phyloP scores from a whole-genome alignment of 2,113 vertebrate species.

The Cnemophilus loriae region DNA sequence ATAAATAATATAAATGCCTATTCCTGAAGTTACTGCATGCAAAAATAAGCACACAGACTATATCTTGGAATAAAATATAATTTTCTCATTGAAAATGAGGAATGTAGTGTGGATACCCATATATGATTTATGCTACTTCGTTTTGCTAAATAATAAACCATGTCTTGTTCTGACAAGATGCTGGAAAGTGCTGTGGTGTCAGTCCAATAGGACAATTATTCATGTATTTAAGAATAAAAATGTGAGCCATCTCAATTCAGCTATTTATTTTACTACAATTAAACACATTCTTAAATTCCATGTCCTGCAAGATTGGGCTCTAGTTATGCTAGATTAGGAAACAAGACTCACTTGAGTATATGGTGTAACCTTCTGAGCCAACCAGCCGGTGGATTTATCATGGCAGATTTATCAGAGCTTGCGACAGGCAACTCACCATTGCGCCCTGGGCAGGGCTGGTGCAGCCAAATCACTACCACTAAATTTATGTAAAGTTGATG shows the following conservation, averaged over 20 bases:
- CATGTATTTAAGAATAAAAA: not conserved
- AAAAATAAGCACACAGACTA: not conserved
- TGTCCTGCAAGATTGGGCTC: not conserved
- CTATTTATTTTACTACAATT: not conserved
- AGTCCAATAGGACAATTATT: not conserved
- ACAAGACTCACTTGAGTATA: not conserved
- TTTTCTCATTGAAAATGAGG: not conserved
- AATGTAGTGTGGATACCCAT: rapidly evolving
- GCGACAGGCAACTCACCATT: not conserved
- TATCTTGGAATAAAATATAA: not conserved
- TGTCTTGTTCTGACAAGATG: not conserved
- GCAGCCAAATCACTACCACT: not conserved
- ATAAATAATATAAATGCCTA: not conserved
- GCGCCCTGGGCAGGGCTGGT: rapidly evolving
- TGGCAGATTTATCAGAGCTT: not conserved
- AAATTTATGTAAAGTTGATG: not conserved
- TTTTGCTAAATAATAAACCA: not conserved
- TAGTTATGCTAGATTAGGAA: not conserved
- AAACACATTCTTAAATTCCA: not conserved
- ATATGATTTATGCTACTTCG: not conserved
- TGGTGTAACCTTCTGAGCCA: not conserved
- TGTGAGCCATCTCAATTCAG: not conserved
- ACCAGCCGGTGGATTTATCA: not conserved
- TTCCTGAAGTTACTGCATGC: not conserved
- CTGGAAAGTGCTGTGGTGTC: not conserved